Evolutionary conservation across 64 coral and sea anemone genomes (phyloP), one percentile per base, ranked within the genome.

Genomic region (Porites australiensis): DNA sequence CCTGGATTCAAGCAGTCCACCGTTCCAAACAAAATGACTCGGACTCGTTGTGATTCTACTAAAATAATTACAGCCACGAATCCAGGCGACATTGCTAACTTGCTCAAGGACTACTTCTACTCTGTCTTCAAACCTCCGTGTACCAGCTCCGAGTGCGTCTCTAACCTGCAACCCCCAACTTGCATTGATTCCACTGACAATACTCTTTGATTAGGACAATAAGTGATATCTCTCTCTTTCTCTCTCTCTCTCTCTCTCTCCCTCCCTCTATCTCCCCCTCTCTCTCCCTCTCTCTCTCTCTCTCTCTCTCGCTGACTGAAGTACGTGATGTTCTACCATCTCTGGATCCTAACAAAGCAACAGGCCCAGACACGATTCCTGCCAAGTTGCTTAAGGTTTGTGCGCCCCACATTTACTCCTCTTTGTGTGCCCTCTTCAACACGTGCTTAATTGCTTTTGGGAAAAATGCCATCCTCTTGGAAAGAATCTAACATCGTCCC

Each of bases 71-170:
- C 20, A 18, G 14, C 15, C 15, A 13, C 15, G 14, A 66, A 66
- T 66, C 64, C 64, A 66, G 64, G 14, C 13, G 64, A 66, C 20
- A 66, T 66, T 66, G 64, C 64, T 18, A 76, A 76, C 23, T 37
- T 76, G 20, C 44, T 76, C 44, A 76, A 76, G 19, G 44, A 76
- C 44, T 76, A 76, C 73, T 76, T 76, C 73, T 76, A 76, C 73
- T 76, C 73, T 13, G 73, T 27, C 44, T 76, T 27, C 44, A 76
- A 8, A 76, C 73, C 73, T 27, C 73, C 73, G 19, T 76, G 73
- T 37, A 75, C 73, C 73, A 75, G 73, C 73, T 75, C n/a, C 44
- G 14, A 8, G 6, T 52, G 50, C 75, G 50, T 77, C 14, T 11
- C 75, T 46, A 77, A 77, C 75, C 44, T 52, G n/a, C n/a, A n/a